Evolutionary conservation across 92 coral and sea anemone species (phyloP), one percentile per base, ranked within the genome.

Genomic region (Actinernus sp.): DNA sequence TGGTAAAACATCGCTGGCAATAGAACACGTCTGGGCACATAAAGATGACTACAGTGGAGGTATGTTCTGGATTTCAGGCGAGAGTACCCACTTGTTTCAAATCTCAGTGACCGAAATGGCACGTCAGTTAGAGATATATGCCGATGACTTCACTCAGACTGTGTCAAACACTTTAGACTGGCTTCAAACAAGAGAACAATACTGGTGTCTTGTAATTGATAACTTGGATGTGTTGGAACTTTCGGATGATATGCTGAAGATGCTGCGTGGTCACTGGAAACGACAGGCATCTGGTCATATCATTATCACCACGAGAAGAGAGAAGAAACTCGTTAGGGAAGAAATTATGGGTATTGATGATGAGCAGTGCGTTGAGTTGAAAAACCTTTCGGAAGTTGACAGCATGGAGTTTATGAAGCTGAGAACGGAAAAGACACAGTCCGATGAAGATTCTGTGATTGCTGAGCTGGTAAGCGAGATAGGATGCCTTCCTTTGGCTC

Each of bases 11-110:
- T 84, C 92, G 7, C 92, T 92, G 9, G 92, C 80, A 6, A 71
- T 86, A 3, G 97, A 92, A 56, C 76, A 84, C 46, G 86, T 82
- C 6, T 74, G 88, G 73, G 75, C 46, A 25, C 19, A 65, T 32
- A 69, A 85, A 58, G 62, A 85, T 1, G 26, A 52, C 21, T 92
- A 89, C 66, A 61, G 37, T 1, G 97, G 85, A 11, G 97, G 96
- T 8, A 91, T 84, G 40, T 89, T 82, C 62, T 92, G 97, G 96
- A 65, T 92, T 53, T 88, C 96, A 2, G 96, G 97, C 23, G 96
- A 92, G 68, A 64, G 71, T 25, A 61, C 65, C 12, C n/a, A 56
- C 11, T 58, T 31, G 10, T 92, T 92, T 52, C 71, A 77, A 44
- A 71, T 68, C 38, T 64, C 97, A 36, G 58, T 91, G 26, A 41